phyloP scores from a whole-genome alignment of 2,888 invertebrate species.

The Mythimna impura region DNA sequence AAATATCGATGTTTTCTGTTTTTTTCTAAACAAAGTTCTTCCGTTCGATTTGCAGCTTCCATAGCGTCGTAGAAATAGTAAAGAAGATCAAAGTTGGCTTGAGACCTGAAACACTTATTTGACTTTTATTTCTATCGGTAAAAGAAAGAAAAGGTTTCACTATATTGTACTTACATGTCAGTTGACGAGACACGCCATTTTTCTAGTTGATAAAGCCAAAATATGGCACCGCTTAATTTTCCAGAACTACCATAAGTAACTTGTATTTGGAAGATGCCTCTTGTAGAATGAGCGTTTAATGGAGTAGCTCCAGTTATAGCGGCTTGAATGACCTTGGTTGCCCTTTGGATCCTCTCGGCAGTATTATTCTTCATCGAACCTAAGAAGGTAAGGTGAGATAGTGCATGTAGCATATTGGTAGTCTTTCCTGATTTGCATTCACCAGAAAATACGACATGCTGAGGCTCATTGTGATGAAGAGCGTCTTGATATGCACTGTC shows the following conservation, averaged over 20 bases:
- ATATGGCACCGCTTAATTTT: conserved; percentile 96
- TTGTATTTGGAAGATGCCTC: conserved; percentile 95
- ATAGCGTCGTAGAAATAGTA: conserved; percentile 97
- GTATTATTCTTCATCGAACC: conserved; percentile 94
- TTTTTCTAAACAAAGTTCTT: conserved; percentile 92
- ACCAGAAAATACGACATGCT: conserved; percentile 96
- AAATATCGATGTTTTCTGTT: conserved; percentile 94
- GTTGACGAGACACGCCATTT: conserved; percentile 96
- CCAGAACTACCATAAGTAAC: conserved; percentile 96
- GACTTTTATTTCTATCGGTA: conserved; percentile 57
- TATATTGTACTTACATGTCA: conserved; percentile 91
- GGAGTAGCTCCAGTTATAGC: conserved; percentile 96
- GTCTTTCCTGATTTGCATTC: conserved; percentile 98
- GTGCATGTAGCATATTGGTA: conserved; percentile 94
- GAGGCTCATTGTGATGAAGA: conserved; percentile 96
- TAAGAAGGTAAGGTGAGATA: conserved; percentile 95
- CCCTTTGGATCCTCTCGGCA: conserved; percentile 92
- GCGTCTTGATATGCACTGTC: conserved; percentile 97
- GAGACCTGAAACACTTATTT: conserved; percentile 90
- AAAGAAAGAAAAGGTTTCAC: conserved; percentile 3
- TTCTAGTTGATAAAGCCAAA: conserved; percentile 96
- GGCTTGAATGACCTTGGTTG: conserved; percentile 93
- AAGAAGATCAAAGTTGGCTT: conserved; percentile 97
- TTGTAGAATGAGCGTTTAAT: conserved; percentile 95
- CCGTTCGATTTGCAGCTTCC: conserved; percentile 92